Evolutionary conservation across 1,140 invertebrate species (phyloP).

Genomic region (Bombyx mandarina): DNA sequence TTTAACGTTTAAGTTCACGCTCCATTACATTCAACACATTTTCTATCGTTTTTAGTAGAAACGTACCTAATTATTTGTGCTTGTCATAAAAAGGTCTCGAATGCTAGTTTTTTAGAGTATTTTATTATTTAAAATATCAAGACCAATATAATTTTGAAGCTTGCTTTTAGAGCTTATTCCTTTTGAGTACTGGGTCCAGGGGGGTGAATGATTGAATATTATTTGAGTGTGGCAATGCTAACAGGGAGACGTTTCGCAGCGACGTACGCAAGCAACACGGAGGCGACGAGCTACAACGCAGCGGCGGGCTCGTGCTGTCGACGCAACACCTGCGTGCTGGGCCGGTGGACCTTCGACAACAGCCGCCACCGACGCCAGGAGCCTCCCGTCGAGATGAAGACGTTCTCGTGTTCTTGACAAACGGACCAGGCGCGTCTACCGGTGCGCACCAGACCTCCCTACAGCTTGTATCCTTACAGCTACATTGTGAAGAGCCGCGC

Average conservation of each 20-base stretch:
- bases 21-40: no score
- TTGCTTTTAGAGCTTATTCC: no score
- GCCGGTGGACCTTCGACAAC: constrained; percentile 42
- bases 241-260: not conserved
- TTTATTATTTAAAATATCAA: no score
- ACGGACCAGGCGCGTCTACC: constrained; percentile 9
- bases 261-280: not conserved
- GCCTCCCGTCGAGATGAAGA: no score
- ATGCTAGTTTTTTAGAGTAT: no score
- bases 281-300: not conserved
- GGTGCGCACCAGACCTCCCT: constrained; percentile 6
- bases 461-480: constrained; percentile 1
- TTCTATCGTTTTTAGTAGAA: no score
- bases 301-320: constrained; percentile 7
- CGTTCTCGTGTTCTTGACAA: not conserved
- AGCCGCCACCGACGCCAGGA: constrained; percentile 15
- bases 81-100: no score
- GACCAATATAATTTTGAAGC: no score
- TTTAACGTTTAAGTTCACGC: no score
- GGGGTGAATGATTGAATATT: no score
- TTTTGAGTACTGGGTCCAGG: no score
- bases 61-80: no score
- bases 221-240: not conserved
- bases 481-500: not conserved
- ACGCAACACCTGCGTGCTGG: constrained; percentile 25